These are phyloP conservation scores for Drosophila ananassae DNA, from an alignment of 1,140 invertebrate species.

Conservation along the genomic window DNA sequence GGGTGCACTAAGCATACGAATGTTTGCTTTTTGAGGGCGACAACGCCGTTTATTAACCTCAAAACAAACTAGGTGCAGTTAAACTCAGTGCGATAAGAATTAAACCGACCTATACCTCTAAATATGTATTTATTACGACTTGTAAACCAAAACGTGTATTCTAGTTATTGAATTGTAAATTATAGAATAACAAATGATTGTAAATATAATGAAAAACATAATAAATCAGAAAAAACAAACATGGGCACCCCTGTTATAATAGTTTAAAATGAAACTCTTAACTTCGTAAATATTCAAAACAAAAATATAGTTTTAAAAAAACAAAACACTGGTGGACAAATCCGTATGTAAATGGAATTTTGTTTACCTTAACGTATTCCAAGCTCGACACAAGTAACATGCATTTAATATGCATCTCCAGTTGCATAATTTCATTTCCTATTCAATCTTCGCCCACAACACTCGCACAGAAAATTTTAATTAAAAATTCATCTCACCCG, in stretches of 20 bases:
- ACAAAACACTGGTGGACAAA: background rate
- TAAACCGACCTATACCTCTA: background rate
- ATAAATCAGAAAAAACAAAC: too few species aligned
- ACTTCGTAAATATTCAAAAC: background rate
- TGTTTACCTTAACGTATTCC: background rate
- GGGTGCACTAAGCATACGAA: constrained; percentile 44
- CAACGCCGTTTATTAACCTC: background rate
- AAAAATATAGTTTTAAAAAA: background rate
- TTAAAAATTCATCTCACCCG: constrained; percentile 42
- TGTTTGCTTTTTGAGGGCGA: constrained; percentile 37
- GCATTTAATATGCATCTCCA: constrained; percentile 26
- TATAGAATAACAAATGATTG: too few species aligned
- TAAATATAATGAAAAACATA: too few species aligned
- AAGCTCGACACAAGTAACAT: constrained; percentile 4
- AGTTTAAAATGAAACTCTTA: background rate
- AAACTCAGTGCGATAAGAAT: background rate
- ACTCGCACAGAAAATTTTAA: constrained; percentile 33
- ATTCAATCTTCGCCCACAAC: constrained; percentile 22
- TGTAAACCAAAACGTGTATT: background rate
- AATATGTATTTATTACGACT: background rate
- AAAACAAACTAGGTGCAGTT: background rate
- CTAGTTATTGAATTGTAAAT: background rate
- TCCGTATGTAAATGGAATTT: background rate
- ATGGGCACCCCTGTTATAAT: too few species aligned
- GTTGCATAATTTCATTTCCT: constrained; percentile 6